phyloP scores from a whole-genome alignment of 2,113 vertebrate species.

The Piprites chloris region DNA sequence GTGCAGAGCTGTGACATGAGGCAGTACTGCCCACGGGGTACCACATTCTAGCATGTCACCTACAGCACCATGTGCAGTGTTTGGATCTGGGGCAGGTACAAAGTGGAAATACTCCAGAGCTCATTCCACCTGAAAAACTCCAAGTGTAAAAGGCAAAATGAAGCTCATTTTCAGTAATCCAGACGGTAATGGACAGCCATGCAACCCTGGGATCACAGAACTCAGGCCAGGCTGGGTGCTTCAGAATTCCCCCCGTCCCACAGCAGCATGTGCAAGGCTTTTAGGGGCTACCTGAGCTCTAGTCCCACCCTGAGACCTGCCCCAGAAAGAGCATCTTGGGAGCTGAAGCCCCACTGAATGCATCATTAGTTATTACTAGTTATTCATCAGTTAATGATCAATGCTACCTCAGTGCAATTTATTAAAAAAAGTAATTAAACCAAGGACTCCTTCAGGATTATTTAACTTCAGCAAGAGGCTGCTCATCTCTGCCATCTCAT shows the following conservation, averaged over 20 bases:
- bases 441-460: background rate
- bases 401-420: background rate
- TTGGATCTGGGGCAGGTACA: background rate
- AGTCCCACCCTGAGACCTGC: background rate
- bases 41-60: background rate
- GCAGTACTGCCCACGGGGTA: background rate
- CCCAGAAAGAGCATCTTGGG: background rate
- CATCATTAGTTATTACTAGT: background rate
- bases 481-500: background rate
- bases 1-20: background rate
- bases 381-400: background rate
- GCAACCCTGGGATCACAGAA: background rate
- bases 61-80: fast-evolving
- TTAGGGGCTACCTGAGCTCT: background rate
- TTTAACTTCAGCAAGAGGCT: background rate
- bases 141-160: background rate
- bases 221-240: background rate
- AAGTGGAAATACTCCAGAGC: background rate
- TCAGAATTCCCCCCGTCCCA: background rate
- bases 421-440: background rate
- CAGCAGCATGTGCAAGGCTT: background rate
- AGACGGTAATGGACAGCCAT: background rate
- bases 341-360: background rate
- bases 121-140: background rate
- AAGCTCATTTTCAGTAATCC: background rate